Evolutionary conservation across 2,797 vertebrate genomes (phyloP).

Genomic region (Zenarchopterus dispar): DNA sequence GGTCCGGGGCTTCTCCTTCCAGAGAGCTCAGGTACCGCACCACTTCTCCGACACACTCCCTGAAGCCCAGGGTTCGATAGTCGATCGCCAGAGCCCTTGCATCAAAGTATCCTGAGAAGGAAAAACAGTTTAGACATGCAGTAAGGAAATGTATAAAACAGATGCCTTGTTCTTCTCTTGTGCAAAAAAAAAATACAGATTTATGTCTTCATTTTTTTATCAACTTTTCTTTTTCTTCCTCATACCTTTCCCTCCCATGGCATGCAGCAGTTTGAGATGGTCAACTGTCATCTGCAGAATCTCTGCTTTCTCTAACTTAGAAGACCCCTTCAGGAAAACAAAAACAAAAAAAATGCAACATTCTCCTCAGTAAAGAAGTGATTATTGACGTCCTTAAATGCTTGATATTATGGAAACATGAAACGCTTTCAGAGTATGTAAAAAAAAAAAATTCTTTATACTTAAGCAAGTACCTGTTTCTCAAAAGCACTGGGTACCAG

Average conservation of each 20-base stretch:
- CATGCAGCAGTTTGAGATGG: constrained; percentile 93
- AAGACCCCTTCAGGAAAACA: constrained; percentile 85
- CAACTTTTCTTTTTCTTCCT: not conserved
- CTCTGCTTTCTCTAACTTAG: constrained; percentile 95
- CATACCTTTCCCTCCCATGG: constrained; percentile 89
- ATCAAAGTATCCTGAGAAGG: constrained; percentile 89
- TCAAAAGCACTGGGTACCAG: constrained; percentile 93
- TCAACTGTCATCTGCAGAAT: constrained; percentile 97
- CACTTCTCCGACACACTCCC: constrained; percentile 94
- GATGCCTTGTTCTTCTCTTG: too few species aligned
- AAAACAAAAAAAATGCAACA: not conserved
- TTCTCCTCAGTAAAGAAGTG: not conserved
- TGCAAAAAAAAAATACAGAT: too few species aligned
- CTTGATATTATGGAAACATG: too few species aligned
- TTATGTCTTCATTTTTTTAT: too few species aligned
- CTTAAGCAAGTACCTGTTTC: constrained; percentile 85
- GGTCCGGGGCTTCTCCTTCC: constrained; percentile 88
- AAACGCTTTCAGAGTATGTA: too few species aligned
- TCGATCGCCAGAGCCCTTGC: constrained; percentile 90
- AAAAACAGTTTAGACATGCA: not conserved
- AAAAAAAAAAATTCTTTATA: not conserved
- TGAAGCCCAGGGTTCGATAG: constrained; percentile 93
- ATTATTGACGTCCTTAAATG: too few species aligned
- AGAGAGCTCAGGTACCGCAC: constrained; percentile 90
- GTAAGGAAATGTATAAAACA: too few species aligned